Evolutionary conservation across 37 sponge, comb jelly and placozoan species (phyloP), one percentile per base, ranked within the genome.

Genomic region (Geodia barretti): DNA sequence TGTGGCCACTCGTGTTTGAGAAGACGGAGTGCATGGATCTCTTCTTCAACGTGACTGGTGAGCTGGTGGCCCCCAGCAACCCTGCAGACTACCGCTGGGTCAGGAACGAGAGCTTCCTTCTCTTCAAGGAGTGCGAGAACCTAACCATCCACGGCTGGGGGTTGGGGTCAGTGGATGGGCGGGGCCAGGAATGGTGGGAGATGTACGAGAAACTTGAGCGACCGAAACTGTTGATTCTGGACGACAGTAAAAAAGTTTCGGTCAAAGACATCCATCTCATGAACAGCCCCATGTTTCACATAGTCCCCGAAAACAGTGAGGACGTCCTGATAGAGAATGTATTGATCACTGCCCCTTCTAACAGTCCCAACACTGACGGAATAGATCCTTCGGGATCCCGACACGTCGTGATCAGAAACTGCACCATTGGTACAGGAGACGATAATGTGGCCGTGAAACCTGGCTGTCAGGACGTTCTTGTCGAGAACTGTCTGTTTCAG

Each of bases 361-460:
- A 78, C 40, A 73, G 74, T 14, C 83, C 83, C 65, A 82, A 82
- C 28, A 73, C 83, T 0, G 83, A 82, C 38, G 83, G 83, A 1
- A 74, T 82, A 29, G 83, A 82, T 43, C 75, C 58, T 23, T 19
- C 26, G 32, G 54, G 30, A 25, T 74, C 58, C 25, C 47, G 47
- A 9, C 26, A n/a, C 25, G 75, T 74, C 25, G 39, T 39, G 9
- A 74, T 74, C 58, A 36, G 59, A 17, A 28, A 43, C 58, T 42
- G 75, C 29, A 14, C 0, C 1, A 41, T 74, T 28, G 39, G 75
- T 29, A 47, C 47, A 21, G 75, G 78, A 1, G 64, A 77, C 17
- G 78, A 77, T 60, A 64, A 77, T 33, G 64, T 77, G 1, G 64
- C 78, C 1, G 58, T 77, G 36, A 30, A 61, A 38, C 37, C 63